These are phyloP conservation scores for Hanleya hanleyi DNA, from an alignment of 2,888 invertebrate species.

Conservation along the genomic window DNA sequence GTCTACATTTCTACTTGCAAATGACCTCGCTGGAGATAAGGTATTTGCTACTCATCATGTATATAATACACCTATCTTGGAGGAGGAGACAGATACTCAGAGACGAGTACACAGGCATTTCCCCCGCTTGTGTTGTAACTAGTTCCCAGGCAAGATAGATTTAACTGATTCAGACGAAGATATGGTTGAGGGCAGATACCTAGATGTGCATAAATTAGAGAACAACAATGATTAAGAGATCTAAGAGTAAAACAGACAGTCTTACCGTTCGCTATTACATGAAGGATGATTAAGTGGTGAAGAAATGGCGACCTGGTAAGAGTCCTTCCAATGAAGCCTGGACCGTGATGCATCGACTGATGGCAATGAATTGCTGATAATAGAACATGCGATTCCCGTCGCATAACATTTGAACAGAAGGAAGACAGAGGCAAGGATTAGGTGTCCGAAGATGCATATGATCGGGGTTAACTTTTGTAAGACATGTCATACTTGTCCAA, in stretches of 20 bases:
- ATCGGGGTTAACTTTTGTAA: constrained; percentile 12
- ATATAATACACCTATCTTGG: too few species aligned
- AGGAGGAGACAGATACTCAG: too few species aligned
- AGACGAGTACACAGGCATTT: neutral
- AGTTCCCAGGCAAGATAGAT: neutral
- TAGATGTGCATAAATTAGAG: neutral
- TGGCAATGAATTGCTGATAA: too few species aligned
- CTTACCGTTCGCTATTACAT: constrained; percentile 7
- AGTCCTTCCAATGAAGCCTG: too few species aligned
- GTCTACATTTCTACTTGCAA: too few species aligned
- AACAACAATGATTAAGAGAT: neutral
- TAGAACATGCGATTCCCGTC: constrained; percentile 10
- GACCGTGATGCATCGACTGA: too few species aligned
- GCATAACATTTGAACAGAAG: constrained; percentile 14
- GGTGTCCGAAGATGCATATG: constrained; percentile 3
- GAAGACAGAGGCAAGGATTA: constrained; percentile 8
- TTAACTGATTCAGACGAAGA: neutral
- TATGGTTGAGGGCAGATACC: neutral
- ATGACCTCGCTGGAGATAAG: too few species aligned
- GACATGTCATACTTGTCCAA: constrained; percentile 22
- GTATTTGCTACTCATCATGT: too few species aligned
- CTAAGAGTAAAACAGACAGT: neutral
- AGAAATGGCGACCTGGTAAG: constrained; percentile 18
- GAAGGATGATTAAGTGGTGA: constrained; percentile 6
- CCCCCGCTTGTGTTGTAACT: constrained; percentile 4